Percentiles rank a stretch among this genome's conserved stretches.
Evolutionary conservation across 2,888 invertebrate species (phyloP).

Genomic region (Tanypteryx hageni): DNA sequence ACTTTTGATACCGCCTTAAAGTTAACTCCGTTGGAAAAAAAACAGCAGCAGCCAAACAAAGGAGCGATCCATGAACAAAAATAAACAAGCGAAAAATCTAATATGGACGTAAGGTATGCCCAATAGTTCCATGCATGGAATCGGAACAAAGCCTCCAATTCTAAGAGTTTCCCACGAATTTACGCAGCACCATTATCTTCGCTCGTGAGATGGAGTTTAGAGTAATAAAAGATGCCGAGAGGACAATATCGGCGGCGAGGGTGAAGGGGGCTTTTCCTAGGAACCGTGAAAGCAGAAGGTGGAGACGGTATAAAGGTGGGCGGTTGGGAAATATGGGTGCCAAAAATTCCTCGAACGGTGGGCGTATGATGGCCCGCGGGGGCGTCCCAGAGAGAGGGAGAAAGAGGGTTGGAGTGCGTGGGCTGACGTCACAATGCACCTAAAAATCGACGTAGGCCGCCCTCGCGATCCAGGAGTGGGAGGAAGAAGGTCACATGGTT

Average conservation of each 20-base stretch:
- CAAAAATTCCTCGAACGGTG: neutral
- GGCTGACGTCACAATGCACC: conserved; percentile 3
- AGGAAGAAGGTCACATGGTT: neutral
- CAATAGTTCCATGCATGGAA: too few relatives aligned
- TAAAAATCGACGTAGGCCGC: neutral
- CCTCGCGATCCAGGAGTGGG: neutral
- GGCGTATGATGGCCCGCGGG: conserved; percentile 65
- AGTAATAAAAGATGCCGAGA: neutral
- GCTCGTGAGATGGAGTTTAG: neutral
- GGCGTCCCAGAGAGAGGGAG: conserved; percentile 63
- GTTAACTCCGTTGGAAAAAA: too few relatives aligned
- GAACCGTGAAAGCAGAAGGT: neutral
- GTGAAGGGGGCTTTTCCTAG: too few relatives aligned
- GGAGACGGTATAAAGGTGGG: neutral
- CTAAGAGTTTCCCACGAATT: neutral
- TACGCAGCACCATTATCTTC: neutral
- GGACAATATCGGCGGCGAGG: neutral
- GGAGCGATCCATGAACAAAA: too few relatives aligned
- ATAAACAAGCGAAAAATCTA: too few relatives aligned
- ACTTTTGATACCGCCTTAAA: too few relatives aligned
- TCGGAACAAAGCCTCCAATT: too few relatives aligned
- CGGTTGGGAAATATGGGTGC: neutral
- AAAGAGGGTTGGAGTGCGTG: conserved; percentile 21
- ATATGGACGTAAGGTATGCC: too few relatives aligned
- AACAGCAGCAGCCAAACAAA: too few relatives aligned